A percentile compares a stretch with the other conserved stretches of the same genome.
phyloP scores from a whole-genome alignment of 2,797 vertebrate genomes.

The Pristis pectinata region DNA sequence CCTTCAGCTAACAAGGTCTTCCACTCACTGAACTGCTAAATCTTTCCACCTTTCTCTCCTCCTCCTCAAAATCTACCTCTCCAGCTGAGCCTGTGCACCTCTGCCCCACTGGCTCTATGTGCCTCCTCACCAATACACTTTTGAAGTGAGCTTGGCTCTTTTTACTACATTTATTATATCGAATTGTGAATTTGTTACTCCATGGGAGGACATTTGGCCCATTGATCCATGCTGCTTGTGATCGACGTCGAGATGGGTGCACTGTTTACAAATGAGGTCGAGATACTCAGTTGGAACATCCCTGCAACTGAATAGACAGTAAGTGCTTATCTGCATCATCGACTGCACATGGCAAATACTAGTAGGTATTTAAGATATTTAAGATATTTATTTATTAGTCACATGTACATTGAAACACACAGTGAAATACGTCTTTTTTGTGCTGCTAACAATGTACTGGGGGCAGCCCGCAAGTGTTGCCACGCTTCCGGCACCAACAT shows the following conservation, averaged over 20 bases:
- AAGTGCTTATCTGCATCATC: neutral
- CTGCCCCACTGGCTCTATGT: neutral
- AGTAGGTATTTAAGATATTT: neutral
- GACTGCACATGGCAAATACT: neutral
- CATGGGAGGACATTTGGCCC: too few relatives aligned
- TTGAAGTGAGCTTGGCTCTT: neutral
- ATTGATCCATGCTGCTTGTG: too few relatives aligned
- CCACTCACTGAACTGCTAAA: neutral
- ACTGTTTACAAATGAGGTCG: neutral
- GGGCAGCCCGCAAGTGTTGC: too few relatives aligned
- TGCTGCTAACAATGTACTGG: too few relatives aligned
- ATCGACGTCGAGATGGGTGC: neutral
- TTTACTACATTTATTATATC: neutral
- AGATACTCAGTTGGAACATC: too few relatives aligned
- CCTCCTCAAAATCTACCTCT: neutral
- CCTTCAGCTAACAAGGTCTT: neutral
- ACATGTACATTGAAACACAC: too few relatives aligned
- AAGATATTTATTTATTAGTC: too few relatives aligned
- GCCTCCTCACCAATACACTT: neutral
- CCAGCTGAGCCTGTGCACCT: neutral
- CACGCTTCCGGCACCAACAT: too few relatives aligned
- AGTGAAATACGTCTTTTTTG: too few relatives aligned
- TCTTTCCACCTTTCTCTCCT: neutral
- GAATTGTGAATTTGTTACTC: too few relatives aligned
- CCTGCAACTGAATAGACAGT: neutral